These are phyloP conservation scores for Neoitamus cyanurus DNA, from an alignment of 2,888 invertebrate species.

Conservation along the genomic window DNA sequence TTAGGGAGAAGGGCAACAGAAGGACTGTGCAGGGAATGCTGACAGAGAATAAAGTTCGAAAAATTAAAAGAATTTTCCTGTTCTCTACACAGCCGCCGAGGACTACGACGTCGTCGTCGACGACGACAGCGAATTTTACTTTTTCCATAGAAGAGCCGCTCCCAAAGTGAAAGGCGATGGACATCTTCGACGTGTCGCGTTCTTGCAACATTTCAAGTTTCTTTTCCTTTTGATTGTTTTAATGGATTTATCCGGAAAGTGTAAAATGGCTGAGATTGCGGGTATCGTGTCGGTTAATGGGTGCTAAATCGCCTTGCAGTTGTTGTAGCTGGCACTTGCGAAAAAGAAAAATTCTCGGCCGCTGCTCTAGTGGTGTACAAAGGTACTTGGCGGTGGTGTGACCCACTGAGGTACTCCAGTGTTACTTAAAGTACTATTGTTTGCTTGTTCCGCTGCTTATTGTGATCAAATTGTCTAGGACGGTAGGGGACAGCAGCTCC, in stretches of 20 bases:
- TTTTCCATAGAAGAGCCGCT: slow-evolving; percentile 44
- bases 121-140: slow-evolving; percentile 27
- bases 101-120: slow-evolving; percentile 35
- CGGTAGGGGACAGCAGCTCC: background rate
- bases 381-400: slow-evolving; percentile 6
- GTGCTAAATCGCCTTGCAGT: background rate
- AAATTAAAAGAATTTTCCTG: slow-evolving; percentile 35
- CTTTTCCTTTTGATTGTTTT: background rate
- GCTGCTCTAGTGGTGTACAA: background rate
- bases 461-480: slow-evolving; percentile 6
- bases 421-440: background rate
- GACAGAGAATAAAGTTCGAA: slow-evolving; percentile 29
- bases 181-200: background rate
- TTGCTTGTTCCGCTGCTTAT: slow-evolving; percentile 3
- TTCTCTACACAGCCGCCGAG: slow-evolving; percentile 45
- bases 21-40: slow-evolving; percentile 19
- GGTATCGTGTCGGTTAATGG: background rate
- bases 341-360: background rate
- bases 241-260: background rate
- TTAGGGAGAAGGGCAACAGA: slow-evolving; percentile 9
- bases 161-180: slow-evolving; percentile 36
- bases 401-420: slow-evolving; percentile 7
- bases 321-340: background rate
- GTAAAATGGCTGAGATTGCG: background rate
- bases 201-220: background rate